Percentiles rank a stretch among this genome's conserved stretches.
Conservation (phyloP, 2,113 vertebrate species). For the Melanerpes aurifrons region DNA sequence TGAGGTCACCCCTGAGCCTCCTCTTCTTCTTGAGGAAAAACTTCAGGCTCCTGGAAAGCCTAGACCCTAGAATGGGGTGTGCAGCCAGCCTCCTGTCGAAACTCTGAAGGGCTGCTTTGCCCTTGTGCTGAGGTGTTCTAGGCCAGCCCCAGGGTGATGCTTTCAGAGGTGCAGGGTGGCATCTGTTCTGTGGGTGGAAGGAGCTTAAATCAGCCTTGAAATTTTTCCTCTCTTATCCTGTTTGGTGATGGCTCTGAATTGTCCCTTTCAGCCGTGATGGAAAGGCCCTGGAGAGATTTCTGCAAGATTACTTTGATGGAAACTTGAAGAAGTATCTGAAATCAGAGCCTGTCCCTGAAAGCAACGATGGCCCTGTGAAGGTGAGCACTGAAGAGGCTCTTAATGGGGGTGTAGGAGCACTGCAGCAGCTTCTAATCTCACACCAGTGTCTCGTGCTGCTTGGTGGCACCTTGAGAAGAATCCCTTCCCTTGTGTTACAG, state of each 20-base stretch:
- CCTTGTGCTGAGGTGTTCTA: neutral
- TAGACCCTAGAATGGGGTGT: neutral
- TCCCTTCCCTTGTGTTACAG: neutral
- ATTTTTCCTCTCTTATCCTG: neutral
- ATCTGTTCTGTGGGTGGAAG: conserved; percentile 44
- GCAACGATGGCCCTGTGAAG: conserved; percentile 95
- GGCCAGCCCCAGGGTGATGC: neutral
- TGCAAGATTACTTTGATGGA: conserved; percentile 92
- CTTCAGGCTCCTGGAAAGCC: neutral
- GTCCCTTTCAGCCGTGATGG: conserved; percentile 87
- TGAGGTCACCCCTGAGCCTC: too few relatives aligned
- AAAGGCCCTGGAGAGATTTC: conserved; percentile 92
- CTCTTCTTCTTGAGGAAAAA: neutral
- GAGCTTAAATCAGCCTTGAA: conserved; percentile 30
- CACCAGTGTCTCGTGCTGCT: fast-evolving
- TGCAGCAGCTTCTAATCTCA: neutral
- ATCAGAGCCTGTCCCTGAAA: conserved; percentile 92
- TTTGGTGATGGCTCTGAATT: neutral
- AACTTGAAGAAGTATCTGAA: conserved; percentile 94
- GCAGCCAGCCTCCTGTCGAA: neutral
- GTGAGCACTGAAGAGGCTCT: conserved; percentile 65
- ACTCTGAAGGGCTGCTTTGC: neutral
- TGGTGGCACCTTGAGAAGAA: neutral
- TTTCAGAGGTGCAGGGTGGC: neutral
- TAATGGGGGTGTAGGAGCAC: neutral